Base-by-base conservation (phyloP, 1,140 invertebrate species). In the Heterodera carotae region DNA sequence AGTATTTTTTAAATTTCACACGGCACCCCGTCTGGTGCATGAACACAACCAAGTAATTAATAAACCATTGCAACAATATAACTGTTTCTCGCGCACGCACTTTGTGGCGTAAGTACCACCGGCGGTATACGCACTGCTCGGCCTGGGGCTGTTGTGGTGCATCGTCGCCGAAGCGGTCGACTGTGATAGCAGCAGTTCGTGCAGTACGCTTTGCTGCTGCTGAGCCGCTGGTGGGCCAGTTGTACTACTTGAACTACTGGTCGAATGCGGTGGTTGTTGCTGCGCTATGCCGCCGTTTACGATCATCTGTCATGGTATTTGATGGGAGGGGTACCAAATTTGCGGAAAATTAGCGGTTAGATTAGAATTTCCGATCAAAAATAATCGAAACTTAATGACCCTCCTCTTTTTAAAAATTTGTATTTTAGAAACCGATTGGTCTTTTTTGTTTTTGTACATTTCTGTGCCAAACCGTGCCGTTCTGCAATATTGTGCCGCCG, bases 151-250 rank as follows among this genome's bases (percentile, higher is more conserved):
- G 39, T 56, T 56, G 59, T 62, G 66, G 25, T 34, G 27, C 29
- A 66, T 66, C 33, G 72, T 66, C 22, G 72, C 39, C 43, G 72
- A 74, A 10, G 72, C 56, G 64, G 39, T 74, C 33, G 72, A 62
- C 22, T 73, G 27, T 2, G 27, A 66, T 22, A 74, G 56, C 33
- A 74, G 56, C 31, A 73, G 31, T 22, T 74, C 72, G 27, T 25
- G n/a, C 72, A 74, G 10, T 27, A 64, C 56, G 64, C 72, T 74
- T 66, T 66, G 62, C 29, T 34, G 29, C 25, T 66, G 27, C 12
- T 66, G 27, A 7, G 29, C 60, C 60, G 8, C 29, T 7, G n/a
- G n/a, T 7, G 60, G 60, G n/a, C n/a, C n/a, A n/a, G n/a, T n/a
- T n/a, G n/a, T n/a, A n/a, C n/a, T n/a, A n/a, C n/a, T 25, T 62